Evolutionary conservation across 1,140 invertebrate genomes (phyloP).

Genomic region (Coenobita brevimanus): DNA sequence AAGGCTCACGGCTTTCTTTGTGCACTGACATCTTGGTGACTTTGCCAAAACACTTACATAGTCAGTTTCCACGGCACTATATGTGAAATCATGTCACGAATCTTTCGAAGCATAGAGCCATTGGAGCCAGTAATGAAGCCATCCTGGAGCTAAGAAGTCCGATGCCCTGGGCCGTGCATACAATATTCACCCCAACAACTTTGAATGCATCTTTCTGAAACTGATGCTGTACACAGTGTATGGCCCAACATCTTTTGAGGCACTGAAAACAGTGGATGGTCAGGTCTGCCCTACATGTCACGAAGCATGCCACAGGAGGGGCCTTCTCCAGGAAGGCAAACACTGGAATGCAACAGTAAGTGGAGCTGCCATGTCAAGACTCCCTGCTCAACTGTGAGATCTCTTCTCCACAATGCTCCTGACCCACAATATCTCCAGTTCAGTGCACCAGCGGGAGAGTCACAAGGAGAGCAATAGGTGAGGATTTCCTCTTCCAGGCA

Average conservation of each 20-base stretch:
- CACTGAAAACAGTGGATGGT: background rate
- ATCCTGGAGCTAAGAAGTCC: background rate
- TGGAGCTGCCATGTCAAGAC: background rate
- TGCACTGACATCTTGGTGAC: background rate
- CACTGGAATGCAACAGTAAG: background rate
- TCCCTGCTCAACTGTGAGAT: background rate
- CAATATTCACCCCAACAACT: background rate
- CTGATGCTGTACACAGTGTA: background rate
- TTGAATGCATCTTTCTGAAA: background rate
- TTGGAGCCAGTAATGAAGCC: background rate
- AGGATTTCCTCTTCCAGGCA: background rate
- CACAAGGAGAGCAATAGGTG: background rate
- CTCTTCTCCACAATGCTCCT: background rate
- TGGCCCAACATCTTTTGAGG: background rate
- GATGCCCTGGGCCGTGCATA: background rate
- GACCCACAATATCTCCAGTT: background rate
- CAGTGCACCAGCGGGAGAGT: background rate
- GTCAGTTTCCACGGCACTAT: background rate
- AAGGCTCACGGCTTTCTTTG: background rate
- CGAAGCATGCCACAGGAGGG: background rate
- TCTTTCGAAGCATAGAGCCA: background rate
- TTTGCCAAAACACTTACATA: background rate
- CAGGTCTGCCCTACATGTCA: too few species aligned
- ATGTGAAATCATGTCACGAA: background rate
- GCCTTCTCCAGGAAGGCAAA: background rate